Base-by-base conservation (phyloP, 1,140 invertebrate genomes). In the Anoplolepis gracilipes region DNA sequence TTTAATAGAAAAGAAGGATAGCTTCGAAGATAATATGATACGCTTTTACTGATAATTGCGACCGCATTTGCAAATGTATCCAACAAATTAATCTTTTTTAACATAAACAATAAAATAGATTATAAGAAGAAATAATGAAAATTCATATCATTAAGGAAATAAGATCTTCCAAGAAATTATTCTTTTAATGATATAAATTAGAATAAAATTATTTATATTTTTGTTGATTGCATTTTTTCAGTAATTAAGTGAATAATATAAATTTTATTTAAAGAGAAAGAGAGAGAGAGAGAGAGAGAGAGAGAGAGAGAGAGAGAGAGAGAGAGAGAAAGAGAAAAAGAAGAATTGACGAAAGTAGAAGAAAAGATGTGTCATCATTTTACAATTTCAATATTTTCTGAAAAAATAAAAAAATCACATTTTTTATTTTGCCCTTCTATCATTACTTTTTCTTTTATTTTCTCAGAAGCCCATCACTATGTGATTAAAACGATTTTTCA, bases 401-500 rank as follows among this genome's bases (percentile, higher is more conserved):
- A 57, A n/a, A 64, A 39, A 19, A 13, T 49, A 7, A 22, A 78
- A 33, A 19, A 49, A 65, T 64, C 39, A 30, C 19, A 22, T 42
- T 36, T 30, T 16, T 7, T 36, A 0, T 65, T 11, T 53, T 13
- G 1, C 7, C n/a, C 7, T n/a, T 65, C 11, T 25, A 7, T 25
- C 33, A 25, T 30, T 69, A 11, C 19, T 42, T 53, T 30, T 61
- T 13, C 46, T 46, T 42, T 33, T 16, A 16, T n/a, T 22, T 16
- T 25, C 1, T 79, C 16, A 39, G 30, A 25, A 79, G n/a, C 11
- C 3, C 22, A 46, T 73, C 78, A 33, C 10, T 39, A 28, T 55
- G 39, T 59, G 53, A 73, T 82, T 73, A 82, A 42, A 82, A 82
- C 53, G 55, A 82, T 82, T 73, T 73, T 82, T 73, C 53, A 82